Evolutionary conservation across 2,113 vertebrate genomes (phyloP).

Genomic region (Cyanocitta stelleri): DNA sequence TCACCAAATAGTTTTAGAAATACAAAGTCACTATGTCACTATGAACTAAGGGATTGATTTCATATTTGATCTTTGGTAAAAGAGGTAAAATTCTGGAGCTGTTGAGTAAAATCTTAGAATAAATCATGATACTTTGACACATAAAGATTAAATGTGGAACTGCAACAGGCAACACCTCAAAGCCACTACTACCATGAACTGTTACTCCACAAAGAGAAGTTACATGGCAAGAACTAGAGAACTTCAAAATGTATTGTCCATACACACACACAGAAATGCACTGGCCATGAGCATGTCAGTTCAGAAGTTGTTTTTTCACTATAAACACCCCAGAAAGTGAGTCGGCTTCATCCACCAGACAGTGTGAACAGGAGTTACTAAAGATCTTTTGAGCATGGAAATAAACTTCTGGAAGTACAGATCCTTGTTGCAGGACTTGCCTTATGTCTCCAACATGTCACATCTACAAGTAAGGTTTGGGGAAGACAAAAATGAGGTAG

Average conservation of each 20-base stretch:
- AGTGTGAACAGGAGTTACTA: neutral
- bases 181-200: neutral
- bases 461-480: neutral
- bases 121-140: neutral
- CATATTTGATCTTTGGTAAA: neutral
- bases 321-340: neutral
- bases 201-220: neutral
- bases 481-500: neutral
- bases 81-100: neutral
- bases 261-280: neutral
- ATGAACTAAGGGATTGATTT: neutral
- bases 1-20: neutral
- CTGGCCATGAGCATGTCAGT: fast-evolving
- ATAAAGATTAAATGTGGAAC: neutral
- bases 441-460: neutral
- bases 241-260: neutral
- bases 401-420: neutral
- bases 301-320: neutral
- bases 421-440: neutral
- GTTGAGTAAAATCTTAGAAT: neutral
- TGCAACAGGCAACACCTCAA: neutral
- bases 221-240: neutral
- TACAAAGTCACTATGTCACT: neutral
- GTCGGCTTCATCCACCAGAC: neutral
- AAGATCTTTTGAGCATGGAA: neutral